Evolutionary conservation across 2,888 invertebrate species (phyloP), one percentile per base, ranked within the genome.

Genomic region (Athalia circularis): DNA sequence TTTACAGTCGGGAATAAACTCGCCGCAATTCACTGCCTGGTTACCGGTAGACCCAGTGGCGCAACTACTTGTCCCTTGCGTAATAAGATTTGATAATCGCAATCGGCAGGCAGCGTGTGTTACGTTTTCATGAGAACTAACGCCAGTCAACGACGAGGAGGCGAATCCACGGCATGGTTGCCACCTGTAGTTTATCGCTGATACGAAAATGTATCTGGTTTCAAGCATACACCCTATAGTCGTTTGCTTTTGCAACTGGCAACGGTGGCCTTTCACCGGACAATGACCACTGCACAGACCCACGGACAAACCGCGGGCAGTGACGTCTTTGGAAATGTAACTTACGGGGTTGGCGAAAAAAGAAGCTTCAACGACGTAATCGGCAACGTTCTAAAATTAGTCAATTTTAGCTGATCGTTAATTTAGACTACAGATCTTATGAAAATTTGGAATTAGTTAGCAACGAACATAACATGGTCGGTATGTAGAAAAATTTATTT

Each of bases 71-170:
- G 48, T 59, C 80, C 29, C 29, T 85, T 85, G 81, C 82, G 83
- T 82, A 85, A 85, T 81, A 79, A 81, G 82, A 85, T 85, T 85
- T 84, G 84, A 85, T 85, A 84, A 84, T 85, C 83, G 81, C 11
- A 61, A 50, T 62, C 75, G 62, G 52, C 64, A 50, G 75, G 62
- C 75, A 29, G 29, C 29, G 29, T 29, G 29, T 29, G 62, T 62
- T 64, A 75, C 75, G 52, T 75, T 75, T 75, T 75, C 64, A 64
- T 6, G 75, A 48, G 62, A 75, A 15, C 9, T 52, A 48, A 61
- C 59, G 62, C 52, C 61, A 29, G 7, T n/a, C 59, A 15, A 43
- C 5, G 52, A 45, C 29, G 29, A 54, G n/a, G 54, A 29, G 29
- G 29, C 29, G 29, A 29, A 29, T 29, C 29, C 29, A 29, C 45